phyloP scores from a whole-genome alignment of 2,797 vertebrate species.

The Galaxias olidus region DNA sequence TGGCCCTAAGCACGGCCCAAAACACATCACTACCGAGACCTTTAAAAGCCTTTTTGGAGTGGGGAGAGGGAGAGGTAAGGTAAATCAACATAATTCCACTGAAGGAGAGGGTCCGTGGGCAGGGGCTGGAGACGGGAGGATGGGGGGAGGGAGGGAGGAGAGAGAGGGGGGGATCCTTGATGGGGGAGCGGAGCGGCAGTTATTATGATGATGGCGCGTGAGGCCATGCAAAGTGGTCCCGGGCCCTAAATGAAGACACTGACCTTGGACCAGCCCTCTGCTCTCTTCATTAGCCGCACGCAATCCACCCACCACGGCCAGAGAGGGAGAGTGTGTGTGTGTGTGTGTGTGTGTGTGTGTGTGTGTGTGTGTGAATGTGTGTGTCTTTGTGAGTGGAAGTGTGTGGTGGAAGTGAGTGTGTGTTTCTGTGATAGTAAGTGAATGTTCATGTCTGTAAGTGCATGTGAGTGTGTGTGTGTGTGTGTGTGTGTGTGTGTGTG shows the following conservation, averaged over 20 bases:
- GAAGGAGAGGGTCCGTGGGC: conserved; percentile 52
- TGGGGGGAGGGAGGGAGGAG: conserved; percentile 37
- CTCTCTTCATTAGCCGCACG: conserved; percentile 77
- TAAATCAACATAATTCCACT: conserved; percentile 74
- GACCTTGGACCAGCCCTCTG: conserved; percentile 77
- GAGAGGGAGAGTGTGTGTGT: conserved; percentile 36
- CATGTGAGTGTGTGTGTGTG: neutral
- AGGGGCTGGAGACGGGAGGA: conserved; percentile 41
- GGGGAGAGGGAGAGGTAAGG: conserved; percentile 18
- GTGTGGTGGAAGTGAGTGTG: too few relatives aligned
- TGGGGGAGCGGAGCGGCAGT: neutral
- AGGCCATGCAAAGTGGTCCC: conserved; percentile 74
- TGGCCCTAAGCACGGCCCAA: conserved; percentile 64
- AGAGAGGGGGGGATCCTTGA: conserved; percentile 51
- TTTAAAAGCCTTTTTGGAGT: conserved; percentile 78
- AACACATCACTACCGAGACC: conserved; percentile 75
- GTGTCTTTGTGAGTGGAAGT: too few relatives aligned
- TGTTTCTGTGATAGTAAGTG: too few relatives aligned
- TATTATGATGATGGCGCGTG: conserved; percentile 68
- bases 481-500: conserved; percentile 48
- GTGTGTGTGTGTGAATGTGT: conserved; percentile 43
- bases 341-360: conserved; percentile 22
- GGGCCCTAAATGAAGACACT: conserved; percentile 78
- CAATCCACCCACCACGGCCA: conserved; percentile 71
- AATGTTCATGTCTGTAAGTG: too few relatives aligned